Percentiles rank a stretch among this genome's conserved stretches.
Evolutionary conservation across 2,888 invertebrate species (phyloP).

Genomic region (Eilema caniola): DNA sequence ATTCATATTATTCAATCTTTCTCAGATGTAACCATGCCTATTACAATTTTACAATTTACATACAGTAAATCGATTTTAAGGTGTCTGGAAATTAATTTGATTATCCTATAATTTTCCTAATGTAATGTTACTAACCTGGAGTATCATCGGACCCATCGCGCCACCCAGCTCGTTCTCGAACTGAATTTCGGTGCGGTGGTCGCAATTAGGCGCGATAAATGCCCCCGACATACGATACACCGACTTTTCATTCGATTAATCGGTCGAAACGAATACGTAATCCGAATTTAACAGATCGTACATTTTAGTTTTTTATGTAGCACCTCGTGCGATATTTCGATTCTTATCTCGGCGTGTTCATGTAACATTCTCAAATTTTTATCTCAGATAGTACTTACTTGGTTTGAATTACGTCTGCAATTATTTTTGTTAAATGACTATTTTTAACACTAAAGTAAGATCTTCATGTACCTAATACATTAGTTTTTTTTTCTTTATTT

Average conservation of each 20-base stretch:
- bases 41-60: constrained; percentile 21
- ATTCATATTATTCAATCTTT: neutral
- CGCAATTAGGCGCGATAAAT: constrained; percentile 84
- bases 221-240: constrained; percentile 77
- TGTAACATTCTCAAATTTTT: constrained; percentile 47
- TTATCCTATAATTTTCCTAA: constrained; percentile 49
- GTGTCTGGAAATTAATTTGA: constrained; percentile 32
- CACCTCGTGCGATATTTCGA: constrained; percentile 69
- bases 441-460: neutral
- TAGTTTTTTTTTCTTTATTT: no score
- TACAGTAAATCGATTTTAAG: constrained; percentile 25
- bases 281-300: constrained; percentile 77
- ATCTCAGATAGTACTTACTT: constrained; percentile 36
- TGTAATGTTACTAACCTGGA: constrained; percentile 50
- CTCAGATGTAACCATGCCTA: neutral
- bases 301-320: constrained; percentile 76
- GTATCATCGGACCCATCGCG: constrained; percentile 68
- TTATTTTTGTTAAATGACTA: constrained; percentile 26
- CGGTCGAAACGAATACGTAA: constrained; percentile 74
- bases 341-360: constrained; percentile 57
- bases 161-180: constrained; percentile 75
- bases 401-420: constrained; percentile 31
- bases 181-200: constrained; percentile 76
- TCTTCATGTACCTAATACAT: neutral
- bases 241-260: constrained; percentile 78